These are phyloP conservation scores for Sinocyclocheilus maitianheensis DNA, from an alignment of 2,113 vertebrate species.

Conservation along the genomic window DNA sequence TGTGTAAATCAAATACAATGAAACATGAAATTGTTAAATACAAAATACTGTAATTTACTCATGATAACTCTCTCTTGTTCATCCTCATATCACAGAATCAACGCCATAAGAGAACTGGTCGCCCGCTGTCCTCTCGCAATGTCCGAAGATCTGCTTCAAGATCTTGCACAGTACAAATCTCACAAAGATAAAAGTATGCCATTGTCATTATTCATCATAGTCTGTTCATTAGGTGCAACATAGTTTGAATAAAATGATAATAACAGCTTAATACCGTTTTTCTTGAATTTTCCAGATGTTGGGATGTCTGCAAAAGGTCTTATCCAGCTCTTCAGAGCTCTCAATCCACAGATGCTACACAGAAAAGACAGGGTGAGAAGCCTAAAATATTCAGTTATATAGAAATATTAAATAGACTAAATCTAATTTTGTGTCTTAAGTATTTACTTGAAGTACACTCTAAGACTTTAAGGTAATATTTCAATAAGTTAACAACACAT, in stretches of 20 bases:
- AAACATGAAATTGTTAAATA: background rate
- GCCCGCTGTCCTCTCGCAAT: slow-evolving; percentile 90
- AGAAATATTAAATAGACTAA: background rate
- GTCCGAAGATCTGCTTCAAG: slow-evolving; percentile 90
- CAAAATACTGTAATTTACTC: background rate
- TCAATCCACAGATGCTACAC: slow-evolving; percentile 91
- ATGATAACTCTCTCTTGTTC: background rate
- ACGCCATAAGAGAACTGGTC: slow-evolving; percentile 92
- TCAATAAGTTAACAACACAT: background rate
- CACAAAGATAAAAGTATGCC: slow-evolving; percentile 95
- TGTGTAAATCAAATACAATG: background rate
- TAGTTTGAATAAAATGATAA: background rate
- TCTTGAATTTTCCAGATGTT: slow-evolving; percentile 79
- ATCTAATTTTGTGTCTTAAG: background rate
- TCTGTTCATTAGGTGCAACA: background rate
- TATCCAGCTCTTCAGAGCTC: slow-evolving; percentile 92
- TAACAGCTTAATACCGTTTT: background rate
- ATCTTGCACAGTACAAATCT: slow-evolving; percentile 89
- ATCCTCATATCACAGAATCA: slow-evolving; percentile 77
- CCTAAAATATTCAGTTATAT: background rate
- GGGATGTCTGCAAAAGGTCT: slow-evolving; percentile 92
- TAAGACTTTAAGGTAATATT: background rate
- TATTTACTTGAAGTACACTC: background rate
- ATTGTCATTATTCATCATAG: background rate
- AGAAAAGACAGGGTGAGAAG: slow-evolving; percentile 85